Conservation (phyloP, 2,797 vertebrate genomes). For the Hoplostethus mediterraneus region DNA sequence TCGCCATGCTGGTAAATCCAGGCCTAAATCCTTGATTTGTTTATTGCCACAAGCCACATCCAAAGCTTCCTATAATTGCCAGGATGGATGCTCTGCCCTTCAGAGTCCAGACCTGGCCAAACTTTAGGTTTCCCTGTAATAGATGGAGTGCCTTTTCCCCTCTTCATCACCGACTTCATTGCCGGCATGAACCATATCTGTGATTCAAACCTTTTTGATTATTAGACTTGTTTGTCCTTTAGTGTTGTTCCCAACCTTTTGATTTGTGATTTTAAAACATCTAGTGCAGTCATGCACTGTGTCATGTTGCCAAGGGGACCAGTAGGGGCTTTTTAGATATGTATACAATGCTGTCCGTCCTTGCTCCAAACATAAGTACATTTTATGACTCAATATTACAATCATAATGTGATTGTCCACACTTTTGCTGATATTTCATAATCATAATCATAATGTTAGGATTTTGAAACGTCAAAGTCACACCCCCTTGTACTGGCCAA, state of each 20-base stretch:
- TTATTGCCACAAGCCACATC: slow-evolving; percentile 17
- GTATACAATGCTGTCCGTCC: background rate
- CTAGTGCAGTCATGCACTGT: background rate
- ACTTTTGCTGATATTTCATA: too few species aligned
- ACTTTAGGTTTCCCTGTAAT: background rate
- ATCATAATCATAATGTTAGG: background rate
- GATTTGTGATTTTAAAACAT: slow-evolving; percentile 20
- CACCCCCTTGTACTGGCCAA: background rate
- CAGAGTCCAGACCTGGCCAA: background rate
- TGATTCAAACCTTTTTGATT: background rate
- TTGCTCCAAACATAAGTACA: slow-evolving; percentile 2
- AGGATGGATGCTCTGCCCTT: slow-evolving; percentile 20
- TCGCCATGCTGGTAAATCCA: slow-evolving; percentile 9
- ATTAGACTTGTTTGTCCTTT: background rate
- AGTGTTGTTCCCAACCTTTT: slow-evolving; percentile 22
- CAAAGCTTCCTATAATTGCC: slow-evolving; percentile 18
- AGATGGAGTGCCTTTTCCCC: background rate
- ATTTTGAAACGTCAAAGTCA: background rate
- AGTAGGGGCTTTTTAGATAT: slow-evolving; percentile 17
- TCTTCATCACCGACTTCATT: too few species aligned
- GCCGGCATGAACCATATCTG: background rate
- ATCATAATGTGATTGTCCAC: background rate
- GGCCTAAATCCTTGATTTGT: slow-evolving; percentile 26
- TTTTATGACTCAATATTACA: background rate
- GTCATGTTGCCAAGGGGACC: slow-evolving; percentile 56